Percentiles rank a stretch among this genome's conserved stretches.
Conservation (phyloP, 2,113 vertebrate species). For the Prionailurus viverrinus region DNA sequence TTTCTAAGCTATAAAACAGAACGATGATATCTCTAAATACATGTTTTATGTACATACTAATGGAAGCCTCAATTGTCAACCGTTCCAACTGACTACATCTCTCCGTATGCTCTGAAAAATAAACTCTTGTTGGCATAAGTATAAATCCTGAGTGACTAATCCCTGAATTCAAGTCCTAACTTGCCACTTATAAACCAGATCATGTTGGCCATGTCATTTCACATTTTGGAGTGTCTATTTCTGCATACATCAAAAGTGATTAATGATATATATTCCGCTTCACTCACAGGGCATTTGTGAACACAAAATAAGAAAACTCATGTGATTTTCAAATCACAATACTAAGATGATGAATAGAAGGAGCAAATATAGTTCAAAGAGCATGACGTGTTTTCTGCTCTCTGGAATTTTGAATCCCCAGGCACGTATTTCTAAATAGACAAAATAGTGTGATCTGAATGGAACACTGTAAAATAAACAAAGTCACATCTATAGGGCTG, state of each 20-base stretch:
- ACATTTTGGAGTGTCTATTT: background rate
- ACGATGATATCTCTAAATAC: background rate
- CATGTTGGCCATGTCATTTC: background rate
- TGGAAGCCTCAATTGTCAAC: background rate
- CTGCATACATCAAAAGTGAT: background rate
- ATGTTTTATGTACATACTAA: background rate
- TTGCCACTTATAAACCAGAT: background rate
- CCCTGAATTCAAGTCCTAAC: background rate
- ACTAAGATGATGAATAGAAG: background rate
- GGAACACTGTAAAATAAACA: background rate
- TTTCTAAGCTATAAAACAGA: background rate
- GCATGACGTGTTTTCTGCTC: background rate
- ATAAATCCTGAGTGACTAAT: background rate
- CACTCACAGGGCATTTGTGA: background rate
- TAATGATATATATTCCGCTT: background rate
- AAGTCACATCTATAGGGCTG: background rate
- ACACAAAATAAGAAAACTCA: background rate
- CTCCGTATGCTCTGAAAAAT: background rate
- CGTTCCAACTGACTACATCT: background rate
- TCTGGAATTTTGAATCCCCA: background rate
- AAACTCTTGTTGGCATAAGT: background rate
- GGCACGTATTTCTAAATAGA: background rate
- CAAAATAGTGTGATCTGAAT: background rate
- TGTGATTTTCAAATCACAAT: constrained; percentile 32
- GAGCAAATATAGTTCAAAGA: constrained; percentile 45